Base-by-base conservation (phyloP, 2,113 vertebrate species). In the Porphyrio hochstetteri region DNA sequence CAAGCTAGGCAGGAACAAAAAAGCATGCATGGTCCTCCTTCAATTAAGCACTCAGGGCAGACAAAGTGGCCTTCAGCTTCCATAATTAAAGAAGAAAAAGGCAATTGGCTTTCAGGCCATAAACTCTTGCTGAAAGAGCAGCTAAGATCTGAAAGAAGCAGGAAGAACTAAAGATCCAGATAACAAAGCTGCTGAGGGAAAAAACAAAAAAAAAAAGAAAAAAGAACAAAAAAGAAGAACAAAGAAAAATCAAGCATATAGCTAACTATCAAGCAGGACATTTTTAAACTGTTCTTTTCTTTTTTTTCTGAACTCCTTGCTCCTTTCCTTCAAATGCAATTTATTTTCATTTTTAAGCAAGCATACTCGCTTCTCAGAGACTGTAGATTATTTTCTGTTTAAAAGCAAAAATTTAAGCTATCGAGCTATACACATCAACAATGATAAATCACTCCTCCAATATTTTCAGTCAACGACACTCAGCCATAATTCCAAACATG, bases 11-110 rank as follows among this genome's bases (percentile, higher is more conserved):
- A 83, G 79, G 60, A 92, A 88, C 60, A 93, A 94, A 94, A 87
- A 90, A 88, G 27, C 63, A 75, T 20, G 82, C 68, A 90, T 44
- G 88, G 90, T 92, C 31, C 88, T 90, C 65, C 86, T 88, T 86
- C 93, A 92, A 44, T 90, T 86, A 93, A 77, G 52, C 38, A 92
- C 82, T 96, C 64, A 67, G 76, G 57, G 85, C 80, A 96, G 80
- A 96, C 65, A 83, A 96, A 88, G 80, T 95, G 80, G 93, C 83
- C 92, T 92, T 95, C 88, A 84, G 59, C 60, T 93, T 93, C 80
- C 80, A 88, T 82, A 94, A 94, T 92, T 97, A 87, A 95, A 88
- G 67, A 94, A 96, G 92, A 86, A 93, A 94, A 90, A 93, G 80
- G 83, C 92, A 94, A 81, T 75, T 95, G 72, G 82, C 76, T 92